These are phyloP conservation scores for Accipiter virgatus DNA, from an alignment of 2,113 vertebrate species.

Conservation along the genomic window DNA sequence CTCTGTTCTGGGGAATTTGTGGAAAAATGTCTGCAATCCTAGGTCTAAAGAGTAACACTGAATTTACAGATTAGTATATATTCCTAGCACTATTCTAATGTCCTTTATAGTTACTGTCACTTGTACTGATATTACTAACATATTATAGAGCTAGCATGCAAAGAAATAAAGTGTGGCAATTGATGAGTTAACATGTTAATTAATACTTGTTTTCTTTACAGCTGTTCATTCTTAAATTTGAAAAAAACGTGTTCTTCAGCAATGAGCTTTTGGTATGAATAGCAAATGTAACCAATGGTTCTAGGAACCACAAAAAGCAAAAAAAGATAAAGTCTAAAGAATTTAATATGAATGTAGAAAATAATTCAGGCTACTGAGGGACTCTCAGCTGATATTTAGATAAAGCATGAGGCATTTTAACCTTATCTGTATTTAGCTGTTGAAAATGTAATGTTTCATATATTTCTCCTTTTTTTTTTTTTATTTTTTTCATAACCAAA, in stretches of 20 bases:
- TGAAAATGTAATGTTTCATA: background rate
- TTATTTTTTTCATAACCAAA: background rate
- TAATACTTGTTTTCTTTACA: background rate
- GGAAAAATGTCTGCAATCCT: background rate
- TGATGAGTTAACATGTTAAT: background rate
- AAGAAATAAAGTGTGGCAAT: background rate
- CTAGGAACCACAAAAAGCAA: background rate
- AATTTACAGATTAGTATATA: background rate
- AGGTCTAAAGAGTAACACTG: background rate
- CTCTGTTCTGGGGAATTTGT: background rate
- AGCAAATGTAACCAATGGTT: background rate
- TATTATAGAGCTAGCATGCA: background rate
- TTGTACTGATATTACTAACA: background rate
- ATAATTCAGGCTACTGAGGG: background rate
- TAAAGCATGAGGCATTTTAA: background rate
- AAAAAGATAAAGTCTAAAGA: background rate
- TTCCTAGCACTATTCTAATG: background rate
- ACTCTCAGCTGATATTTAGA: background rate
- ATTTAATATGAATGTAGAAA: background rate
- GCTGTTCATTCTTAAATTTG: background rate
- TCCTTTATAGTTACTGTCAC: background rate
- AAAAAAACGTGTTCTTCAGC: rapidly evolving
- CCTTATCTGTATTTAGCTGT: background rate
- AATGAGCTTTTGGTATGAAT: background rate
- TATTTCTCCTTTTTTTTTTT: background rate